phyloP scores from a whole-genome alignment of 2,888 invertebrate species.

The Panorpa germanica region DNA sequence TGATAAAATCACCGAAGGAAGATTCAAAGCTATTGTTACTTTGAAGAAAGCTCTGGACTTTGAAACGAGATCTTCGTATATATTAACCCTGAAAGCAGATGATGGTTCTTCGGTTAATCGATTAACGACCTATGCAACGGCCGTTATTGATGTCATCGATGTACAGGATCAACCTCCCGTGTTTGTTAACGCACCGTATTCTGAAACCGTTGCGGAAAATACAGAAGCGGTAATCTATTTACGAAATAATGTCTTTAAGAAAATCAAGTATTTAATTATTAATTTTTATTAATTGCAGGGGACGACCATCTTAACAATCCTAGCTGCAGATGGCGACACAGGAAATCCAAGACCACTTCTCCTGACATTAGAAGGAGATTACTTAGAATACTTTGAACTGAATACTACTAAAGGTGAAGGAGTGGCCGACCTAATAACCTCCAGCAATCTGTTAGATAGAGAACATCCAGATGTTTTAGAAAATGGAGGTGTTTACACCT shows the following conservation, averaged over 20 bases:
- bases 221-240: conserved; percentile 32
- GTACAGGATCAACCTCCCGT: conserved; percentile 68
- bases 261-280: conserved; percentile 2
- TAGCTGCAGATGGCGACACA: conserved; percentile 65
- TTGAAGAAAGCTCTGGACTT: conserved; percentile 53
- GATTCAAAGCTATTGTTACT: conserved; percentile 47
- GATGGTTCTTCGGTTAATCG: conserved; percentile 41
- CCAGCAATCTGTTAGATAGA: conserved; percentile 46
- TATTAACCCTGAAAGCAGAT: conserved; percentile 43
- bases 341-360: conserved; percentile 48
- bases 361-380: conserved; percentile 49
- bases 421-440: conserved; percentile 37
- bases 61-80: conserved; percentile 54
- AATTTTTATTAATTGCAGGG: conserved; percentile 22
- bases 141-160: conserved; percentile 57
- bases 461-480: conserved; percentile 55
- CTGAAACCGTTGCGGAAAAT: conserved; percentile 57
- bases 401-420: too few species aligned
- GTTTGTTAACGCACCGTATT: conserved; percentile 67
- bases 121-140: conserved; percentile 45
- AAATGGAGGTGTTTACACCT: conserved; percentile 60
- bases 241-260: conserved; percentile 1
- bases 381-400: conserved; percentile 45
- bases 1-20: conserved; percentile 43
- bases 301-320: conserved; percentile 46